Evolutionary conservation across 92 coral and sea anemone genomes (phyloP).

Genomic region (Porites rus): DNA sequence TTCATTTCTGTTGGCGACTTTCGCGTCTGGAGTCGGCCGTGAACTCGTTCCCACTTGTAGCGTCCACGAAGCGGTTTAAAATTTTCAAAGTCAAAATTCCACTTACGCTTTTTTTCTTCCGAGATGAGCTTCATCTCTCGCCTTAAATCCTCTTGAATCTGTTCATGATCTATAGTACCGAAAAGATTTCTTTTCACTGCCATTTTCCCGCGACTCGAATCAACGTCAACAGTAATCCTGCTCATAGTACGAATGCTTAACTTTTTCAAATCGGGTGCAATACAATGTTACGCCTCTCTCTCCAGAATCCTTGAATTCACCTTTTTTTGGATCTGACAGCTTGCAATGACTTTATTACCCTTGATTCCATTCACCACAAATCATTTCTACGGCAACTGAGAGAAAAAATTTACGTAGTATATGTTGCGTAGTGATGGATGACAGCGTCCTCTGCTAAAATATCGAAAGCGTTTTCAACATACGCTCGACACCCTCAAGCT

Average conservation of each 20-base stretch:
- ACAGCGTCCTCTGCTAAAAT: conserved; percentile 42
- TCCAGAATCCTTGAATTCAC: not conserved
- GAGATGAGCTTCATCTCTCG: conserved; percentile 55
- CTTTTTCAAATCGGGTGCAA: conserved; percentile 51
- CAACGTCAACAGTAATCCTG: not conserved
- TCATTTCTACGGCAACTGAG: not conserved
- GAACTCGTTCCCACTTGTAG: conserved; percentile 90
- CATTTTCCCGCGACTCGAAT: conserved; percentile 15
- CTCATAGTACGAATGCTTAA: conserved; percentile 26
- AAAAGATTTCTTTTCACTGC: conserved; percentile 70
- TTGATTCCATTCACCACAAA: conserved; percentile 37
- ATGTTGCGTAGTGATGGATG: conserved; percentile 51
- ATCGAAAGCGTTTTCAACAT: not conserved
- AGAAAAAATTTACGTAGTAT: conserved; percentile 36
- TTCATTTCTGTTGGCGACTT: conserved; percentile 50
- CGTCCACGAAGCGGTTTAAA: conserved; percentile 91
- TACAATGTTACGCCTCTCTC: conserved; percentile 32
- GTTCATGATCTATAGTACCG: conserved; percentile 84
- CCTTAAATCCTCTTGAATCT: conserved; percentile 66
- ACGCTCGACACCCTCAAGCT: conserved; percentile 14
- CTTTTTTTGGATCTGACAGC: conserved; percentile 4
- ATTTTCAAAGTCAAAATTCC: conserved; percentile 97
- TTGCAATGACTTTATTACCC: not conserved
- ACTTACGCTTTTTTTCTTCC: conserved; percentile 75
- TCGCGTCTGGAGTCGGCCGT: conserved; percentile 72